Percentiles rank a stretch among this genome's conserved stretches.
These are phyloP conservation scores for Caenorhabditis sinica DNA, from an alignment of 2,888 invertebrate species.

Conservation along the genomic window DNA sequence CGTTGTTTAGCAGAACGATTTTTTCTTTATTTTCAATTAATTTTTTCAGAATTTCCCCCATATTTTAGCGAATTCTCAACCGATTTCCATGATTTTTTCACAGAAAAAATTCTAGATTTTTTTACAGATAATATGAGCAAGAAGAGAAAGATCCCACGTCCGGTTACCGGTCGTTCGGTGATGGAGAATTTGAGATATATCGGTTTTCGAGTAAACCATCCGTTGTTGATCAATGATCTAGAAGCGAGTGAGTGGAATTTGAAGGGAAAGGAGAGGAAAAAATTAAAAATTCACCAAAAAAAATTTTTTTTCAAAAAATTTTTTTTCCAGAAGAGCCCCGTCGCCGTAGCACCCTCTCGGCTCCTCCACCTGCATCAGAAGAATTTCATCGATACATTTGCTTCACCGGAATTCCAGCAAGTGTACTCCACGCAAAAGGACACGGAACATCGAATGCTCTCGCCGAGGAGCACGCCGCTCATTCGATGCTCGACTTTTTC, in stretches of 20 bases:
- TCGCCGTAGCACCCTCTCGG: neutral
- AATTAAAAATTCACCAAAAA: too few species aligned
- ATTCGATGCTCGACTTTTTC: slow-evolving; percentile 52
- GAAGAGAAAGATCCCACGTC: neutral
- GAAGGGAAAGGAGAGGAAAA: too few species aligned
- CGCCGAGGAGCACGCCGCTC: slow-evolving; percentile 33
- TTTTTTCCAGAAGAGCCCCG: neutral
- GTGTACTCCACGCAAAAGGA: slow-evolving; percentile 38
- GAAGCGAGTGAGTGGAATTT: slow-evolving; percentile 24
- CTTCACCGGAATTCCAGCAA: slow-evolving; percentile 37
- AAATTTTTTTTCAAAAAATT: neutral
- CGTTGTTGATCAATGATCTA: neutral
- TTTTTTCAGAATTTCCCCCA: neutral
- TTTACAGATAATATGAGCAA: neutral
- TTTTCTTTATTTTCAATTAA: neutral
- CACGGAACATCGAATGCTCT: neutral
- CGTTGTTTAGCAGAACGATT: neutral
- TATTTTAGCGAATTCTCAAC: neutral
- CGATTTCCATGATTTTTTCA: neutral
- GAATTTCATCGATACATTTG: slow-evolving; percentile 24
- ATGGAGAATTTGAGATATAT: neutral
- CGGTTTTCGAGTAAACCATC: neutral
- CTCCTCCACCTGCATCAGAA: neutral
- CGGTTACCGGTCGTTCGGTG: neutral
- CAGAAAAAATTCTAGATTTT: too few species aligned